phyloP scores from a whole-genome alignment of 2,797 vertebrate species.

The Pseudotriccus pelzelni region DNA sequence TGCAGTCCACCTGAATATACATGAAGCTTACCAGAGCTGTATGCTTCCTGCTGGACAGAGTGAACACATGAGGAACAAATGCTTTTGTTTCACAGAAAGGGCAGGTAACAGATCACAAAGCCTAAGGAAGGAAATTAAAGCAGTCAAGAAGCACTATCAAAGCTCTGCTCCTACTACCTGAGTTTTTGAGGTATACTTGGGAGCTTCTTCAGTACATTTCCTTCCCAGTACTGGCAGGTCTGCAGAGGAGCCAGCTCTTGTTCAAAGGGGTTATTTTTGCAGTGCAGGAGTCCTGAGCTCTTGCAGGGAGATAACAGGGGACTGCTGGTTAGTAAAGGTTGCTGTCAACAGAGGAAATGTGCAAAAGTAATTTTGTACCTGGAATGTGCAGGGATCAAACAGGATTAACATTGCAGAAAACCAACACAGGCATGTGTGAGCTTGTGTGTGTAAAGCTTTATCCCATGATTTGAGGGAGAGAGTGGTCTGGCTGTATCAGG shows the following conservation, averaged over 20 bases:
- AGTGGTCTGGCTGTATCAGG: background rate
- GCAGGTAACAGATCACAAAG: background rate
- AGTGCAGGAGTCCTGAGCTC: background rate
- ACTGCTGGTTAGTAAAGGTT: background rate
- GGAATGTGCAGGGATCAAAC: background rate
- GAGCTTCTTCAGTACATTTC: background rate
- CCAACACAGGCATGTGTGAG: accelerated
- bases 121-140: background rate
- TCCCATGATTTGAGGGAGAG: background rate
- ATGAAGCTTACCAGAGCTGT: background rate
- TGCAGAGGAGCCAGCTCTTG: background rate
- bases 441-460: background rate
- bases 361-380: background rate
- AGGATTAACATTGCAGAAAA: background rate
- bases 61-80: background rate
- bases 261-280: background rate
- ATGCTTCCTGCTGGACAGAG: background rate
- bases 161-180: background rate
- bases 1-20: background rate
- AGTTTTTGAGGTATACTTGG: background rate
- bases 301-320: background rate
- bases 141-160: background rate
- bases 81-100: background rate
- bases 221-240: background rate
- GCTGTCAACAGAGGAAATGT: background rate